Evolutionary conservation across 2,113 vertebrate genomes (phyloP).

Genomic region (Tricholaema leucomelas): DNA sequence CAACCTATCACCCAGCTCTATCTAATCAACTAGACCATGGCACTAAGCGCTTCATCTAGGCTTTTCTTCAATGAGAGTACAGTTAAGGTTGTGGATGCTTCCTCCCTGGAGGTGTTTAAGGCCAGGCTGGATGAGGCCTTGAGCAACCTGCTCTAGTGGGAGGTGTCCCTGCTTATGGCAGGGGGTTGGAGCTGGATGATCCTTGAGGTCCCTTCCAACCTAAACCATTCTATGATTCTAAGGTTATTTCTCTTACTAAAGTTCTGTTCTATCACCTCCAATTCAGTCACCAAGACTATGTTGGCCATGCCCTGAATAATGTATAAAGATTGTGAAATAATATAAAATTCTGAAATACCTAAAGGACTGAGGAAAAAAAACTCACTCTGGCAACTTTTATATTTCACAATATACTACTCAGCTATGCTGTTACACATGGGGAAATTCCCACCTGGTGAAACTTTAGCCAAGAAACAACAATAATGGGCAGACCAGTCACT

Average conservation of each 20-base stretch:
- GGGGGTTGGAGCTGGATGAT: no score
- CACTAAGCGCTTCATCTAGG: no score
- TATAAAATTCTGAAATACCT: not conserved
- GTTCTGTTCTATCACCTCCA: not conserved
- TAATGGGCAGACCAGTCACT: not conserved
- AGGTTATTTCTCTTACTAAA: not conserved
- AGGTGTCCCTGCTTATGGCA: no score
- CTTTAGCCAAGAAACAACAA: not conserved
- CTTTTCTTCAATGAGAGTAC: no score
- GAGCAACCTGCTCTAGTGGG: no score
- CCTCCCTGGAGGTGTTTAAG: no score
- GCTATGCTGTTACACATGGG: accelerated
- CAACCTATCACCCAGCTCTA: no score
- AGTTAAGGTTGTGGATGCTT: no score
- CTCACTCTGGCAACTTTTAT: not conserved
- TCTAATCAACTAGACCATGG: no score
- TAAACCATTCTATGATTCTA: no score
- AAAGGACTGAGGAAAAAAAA: not conserved
- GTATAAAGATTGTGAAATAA: not conserved
- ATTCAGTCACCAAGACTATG: not conserved
- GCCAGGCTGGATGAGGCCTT: no score
- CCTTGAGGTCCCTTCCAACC: no score
- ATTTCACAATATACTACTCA: not conserved
- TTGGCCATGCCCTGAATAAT: not conserved
- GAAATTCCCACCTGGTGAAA: not conserved